These are phyloP conservation scores for Xestobium rufovillosum DNA, from an alignment of 2,888 invertebrate species.

Conservation along the genomic window DNA sequence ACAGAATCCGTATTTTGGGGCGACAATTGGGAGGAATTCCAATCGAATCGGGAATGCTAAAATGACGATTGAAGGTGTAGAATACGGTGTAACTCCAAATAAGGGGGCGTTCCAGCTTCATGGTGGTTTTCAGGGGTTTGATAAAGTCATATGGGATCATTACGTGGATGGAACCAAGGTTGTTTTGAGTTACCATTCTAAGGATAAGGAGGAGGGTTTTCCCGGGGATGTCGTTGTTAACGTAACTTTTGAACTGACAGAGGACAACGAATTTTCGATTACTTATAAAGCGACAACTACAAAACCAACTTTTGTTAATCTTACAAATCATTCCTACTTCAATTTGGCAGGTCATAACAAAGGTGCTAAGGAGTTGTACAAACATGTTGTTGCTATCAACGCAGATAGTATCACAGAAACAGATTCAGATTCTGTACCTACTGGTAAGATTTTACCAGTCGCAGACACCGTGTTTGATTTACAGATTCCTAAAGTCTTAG, in stretches of 20 bases:
- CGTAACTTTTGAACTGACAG: slow-evolving; percentile 62
- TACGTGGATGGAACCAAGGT: slow-evolving; percentile 55
- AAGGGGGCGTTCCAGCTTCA: slow-evolving; percentile 64
- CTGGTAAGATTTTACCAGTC: slow-evolving; percentile 57
- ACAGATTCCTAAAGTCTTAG: slow-evolving; percentile 56
- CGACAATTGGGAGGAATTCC: slow-evolving; percentile 79
- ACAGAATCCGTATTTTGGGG: slow-evolving; percentile 79
- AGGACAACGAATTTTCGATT: slow-evolving; percentile 66
- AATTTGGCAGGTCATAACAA: slow-evolving; percentile 86
- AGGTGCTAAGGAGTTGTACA: slow-evolving; percentile 56
- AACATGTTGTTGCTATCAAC: slow-evolving; percentile 64
- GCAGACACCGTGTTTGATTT: slow-evolving; percentile 68
- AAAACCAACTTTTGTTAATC: slow-evolving; percentile 75
- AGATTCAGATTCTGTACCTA: slow-evolving; percentile 63
- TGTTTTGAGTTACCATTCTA: slow-evolving; percentile 66
- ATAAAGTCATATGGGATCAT: slow-evolving; percentile 68
- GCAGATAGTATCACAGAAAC: slow-evolving; percentile 69
- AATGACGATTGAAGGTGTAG: slow-evolving; percentile 59
- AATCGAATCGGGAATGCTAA: slow-evolving; percentile 69
- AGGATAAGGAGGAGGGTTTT: slow-evolving; percentile 79
- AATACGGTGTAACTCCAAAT: slow-evolving; percentile 67
- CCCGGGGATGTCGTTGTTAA: slow-evolving; percentile 74
- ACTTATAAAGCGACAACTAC: slow-evolving; percentile 68
- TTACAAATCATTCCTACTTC: slow-evolving; percentile 86
- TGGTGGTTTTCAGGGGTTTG: slow-evolving; percentile 79